Conservation (phyloP, 2,888 invertebrate genomes). For the Actias luna region DNA sequence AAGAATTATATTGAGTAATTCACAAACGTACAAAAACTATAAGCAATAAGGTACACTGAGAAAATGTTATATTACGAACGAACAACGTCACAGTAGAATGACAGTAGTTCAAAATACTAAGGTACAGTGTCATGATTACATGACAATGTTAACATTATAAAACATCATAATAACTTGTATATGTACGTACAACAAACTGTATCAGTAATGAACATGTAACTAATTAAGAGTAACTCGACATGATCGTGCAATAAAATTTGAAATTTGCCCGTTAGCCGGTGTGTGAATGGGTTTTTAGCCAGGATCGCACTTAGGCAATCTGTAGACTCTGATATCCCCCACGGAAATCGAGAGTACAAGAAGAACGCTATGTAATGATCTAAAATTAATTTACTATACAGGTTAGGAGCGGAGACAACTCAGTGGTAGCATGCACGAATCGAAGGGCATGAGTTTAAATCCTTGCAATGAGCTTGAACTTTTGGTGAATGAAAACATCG, state of each 20-base stretch:
- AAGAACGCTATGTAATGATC: background rate
- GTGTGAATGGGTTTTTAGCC: constrained; percentile 24
- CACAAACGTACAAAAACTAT: background rate
- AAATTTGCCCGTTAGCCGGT: constrained; percentile 45
- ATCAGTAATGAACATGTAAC: constrained; percentile 51
- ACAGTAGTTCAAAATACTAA: background rate
- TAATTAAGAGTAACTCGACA: constrained; percentile 54
- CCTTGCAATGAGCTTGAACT: too few species aligned
- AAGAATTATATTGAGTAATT: too few species aligned
- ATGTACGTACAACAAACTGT: constrained; percentile 50
- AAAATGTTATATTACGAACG: background rate
- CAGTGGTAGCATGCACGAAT: too few species aligned
- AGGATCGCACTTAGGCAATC: constrained; percentile 3
- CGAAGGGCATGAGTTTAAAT: too few species aligned
- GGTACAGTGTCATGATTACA: background rate
- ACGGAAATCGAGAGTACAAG: background rate
- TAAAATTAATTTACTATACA: too few species aligned
- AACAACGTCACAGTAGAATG: background rate
- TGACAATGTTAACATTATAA: constrained; percentile 22
- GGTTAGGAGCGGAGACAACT: too few species aligned
- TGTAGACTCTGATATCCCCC: background rate
- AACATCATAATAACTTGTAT: constrained; percentile 52
- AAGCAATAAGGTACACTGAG: background rate
- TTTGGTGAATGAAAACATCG: too few species aligned
- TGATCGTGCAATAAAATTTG: constrained; percentile 55